These are phyloP conservation scores for Pyrochroa serraticornis DNA, from an alignment of 2,888 invertebrate genomes.

Conservation along the genomic window DNA sequence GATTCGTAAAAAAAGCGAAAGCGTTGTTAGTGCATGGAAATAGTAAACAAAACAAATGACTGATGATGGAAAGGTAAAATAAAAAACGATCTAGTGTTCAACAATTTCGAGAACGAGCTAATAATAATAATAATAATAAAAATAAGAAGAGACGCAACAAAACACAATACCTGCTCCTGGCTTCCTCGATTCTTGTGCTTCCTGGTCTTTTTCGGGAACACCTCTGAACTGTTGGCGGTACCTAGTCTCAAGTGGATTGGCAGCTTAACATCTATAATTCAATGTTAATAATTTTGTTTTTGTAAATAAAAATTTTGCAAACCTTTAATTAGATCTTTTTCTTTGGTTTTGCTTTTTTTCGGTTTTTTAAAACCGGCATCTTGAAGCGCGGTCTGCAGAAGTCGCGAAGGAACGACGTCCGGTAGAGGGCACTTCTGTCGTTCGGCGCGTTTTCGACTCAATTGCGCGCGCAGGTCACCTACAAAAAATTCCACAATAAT, in stretches of 20 bases:
- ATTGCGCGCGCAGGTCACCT: conserved; percentile 61
- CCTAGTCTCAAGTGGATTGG: conserved; percentile 57
- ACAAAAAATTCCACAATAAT: conserved; percentile 27
- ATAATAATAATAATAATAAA: conserved; percentile 21
- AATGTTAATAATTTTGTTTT: conserved; percentile 1
- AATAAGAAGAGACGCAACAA: conserved; percentile 34
- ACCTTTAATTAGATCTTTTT: conserved; percentile 43
- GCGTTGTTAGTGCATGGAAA: conserved; percentile 21
- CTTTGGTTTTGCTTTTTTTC: conserved; percentile 47
- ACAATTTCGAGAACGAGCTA: conserved; percentile 10
- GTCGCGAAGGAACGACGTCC: conserved; percentile 57
- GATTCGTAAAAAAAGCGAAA: conserved; percentile 14
- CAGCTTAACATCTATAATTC: conserved; percentile 49
- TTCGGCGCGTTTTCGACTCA: conserved; percentile 63
- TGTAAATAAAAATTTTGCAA: conserved; percentile 30
- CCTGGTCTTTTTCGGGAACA: conserved; percentile 54
- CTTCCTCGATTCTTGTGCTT: conserved; percentile 49
- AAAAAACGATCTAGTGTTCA: conserved; percentile 12
- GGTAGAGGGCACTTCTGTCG: conserved; percentile 54
- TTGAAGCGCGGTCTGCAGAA: conserved; percentile 62
- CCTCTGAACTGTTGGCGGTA: conserved; percentile 43
- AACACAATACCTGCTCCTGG: conserved; percentile 59
- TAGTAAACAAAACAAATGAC: neutral
- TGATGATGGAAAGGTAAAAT: conserved; percentile 4
- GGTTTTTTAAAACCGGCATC: conserved; percentile 61